Base-by-base conservation (phyloP, 2,113 vertebrate genomes). In the Monopterus albus region DNA sequence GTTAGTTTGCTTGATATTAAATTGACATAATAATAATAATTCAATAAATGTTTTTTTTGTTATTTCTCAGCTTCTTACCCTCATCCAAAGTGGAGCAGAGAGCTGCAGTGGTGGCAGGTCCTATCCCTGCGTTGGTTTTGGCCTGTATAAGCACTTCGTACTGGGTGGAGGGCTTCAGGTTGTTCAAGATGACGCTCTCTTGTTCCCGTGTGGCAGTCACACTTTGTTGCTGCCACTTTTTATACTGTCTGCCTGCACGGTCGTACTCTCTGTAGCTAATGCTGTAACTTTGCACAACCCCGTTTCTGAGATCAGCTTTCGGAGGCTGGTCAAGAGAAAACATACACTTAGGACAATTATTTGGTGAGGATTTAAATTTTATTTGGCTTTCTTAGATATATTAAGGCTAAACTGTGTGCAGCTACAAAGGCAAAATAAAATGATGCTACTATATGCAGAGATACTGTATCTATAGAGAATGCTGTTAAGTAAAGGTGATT, bases 31-130 rank as follows among this genome's bases (percentile, higher is more conserved):
- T 17, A 38, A 42, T 7, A 4, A 36, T 12, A 1, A 55, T 11
- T 26, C 4, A 28, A 17, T 26, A 5, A 28, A 17, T 14, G n/a
- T 9, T n/a, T 11, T 56, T 49, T 50, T 28, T 13, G 13, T 40
- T 6, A 7, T 56, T 33, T 51, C 6, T 6, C 10, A 9, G 25
- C 68, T 38, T 50, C 68, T 38, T 50, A 91, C 89, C 75, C 25
- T 91, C 82, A 42, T 75, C 77, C 45, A 87, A 60, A 45, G 91
- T 92, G 50, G 78, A 73, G 83, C 84, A 87, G 59, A 78, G 57
- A 1, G 72, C 76, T 5, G 73, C 62, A 7, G 39, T 61, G 1
- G 83, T 62, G 0, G 82, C 23, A 7, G 88, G 91, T 46, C 89
- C 88, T 0, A 59, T 8, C 7, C 91, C 91, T 6, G 72, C 88